Percentiles rank a stretch among this genome's conserved stretches.
These are phyloP conservation scores for Rhizomys pruinosus DNA, from an alignment of 2,113 vertebrate species.

Conservation along the genomic window DNA sequence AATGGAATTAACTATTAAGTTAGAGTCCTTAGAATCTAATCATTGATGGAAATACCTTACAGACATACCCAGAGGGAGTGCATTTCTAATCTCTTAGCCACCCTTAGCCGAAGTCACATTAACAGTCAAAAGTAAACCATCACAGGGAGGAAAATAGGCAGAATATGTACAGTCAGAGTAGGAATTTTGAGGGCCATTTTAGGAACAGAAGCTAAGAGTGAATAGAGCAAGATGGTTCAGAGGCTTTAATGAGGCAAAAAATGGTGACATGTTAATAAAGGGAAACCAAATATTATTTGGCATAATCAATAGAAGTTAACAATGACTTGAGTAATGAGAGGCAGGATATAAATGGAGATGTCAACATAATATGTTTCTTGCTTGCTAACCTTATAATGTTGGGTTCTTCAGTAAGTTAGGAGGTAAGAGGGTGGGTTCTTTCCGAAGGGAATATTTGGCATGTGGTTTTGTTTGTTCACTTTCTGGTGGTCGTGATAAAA, in stretches of 20 bases:
- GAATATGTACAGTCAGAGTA: neutral
- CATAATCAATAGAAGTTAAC: neutral
- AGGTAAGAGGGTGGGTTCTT: slow-evolving; percentile 19
- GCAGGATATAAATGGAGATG: neutral
- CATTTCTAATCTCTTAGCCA: neutral
- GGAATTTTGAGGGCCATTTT: neutral
- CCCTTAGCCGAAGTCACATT: neutral
- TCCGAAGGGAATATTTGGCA: neutral
- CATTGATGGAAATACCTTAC: neutral
- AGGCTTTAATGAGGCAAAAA: neutral
- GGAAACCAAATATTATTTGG: neutral
- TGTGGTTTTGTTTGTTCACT: no score
- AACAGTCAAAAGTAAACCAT: neutral
- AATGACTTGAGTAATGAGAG: slow-evolving; percentile 3
- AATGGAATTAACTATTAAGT: neutral
- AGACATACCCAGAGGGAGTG: neutral
- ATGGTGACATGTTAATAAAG: slow-evolving; percentile 8
- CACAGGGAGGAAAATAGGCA: neutral
- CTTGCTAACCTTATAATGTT: neutral
- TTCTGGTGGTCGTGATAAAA: no score
- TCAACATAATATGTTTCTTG: slow-evolving; percentile 27
- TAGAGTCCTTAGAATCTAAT: neutral
- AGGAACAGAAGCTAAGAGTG: neutral
- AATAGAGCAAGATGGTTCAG: neutral
- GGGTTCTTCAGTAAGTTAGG: neutral